phyloP scores from a whole-genome alignment of 2,113 vertebrate species.

The Ptilonorhynchus violaceus region DNA sequence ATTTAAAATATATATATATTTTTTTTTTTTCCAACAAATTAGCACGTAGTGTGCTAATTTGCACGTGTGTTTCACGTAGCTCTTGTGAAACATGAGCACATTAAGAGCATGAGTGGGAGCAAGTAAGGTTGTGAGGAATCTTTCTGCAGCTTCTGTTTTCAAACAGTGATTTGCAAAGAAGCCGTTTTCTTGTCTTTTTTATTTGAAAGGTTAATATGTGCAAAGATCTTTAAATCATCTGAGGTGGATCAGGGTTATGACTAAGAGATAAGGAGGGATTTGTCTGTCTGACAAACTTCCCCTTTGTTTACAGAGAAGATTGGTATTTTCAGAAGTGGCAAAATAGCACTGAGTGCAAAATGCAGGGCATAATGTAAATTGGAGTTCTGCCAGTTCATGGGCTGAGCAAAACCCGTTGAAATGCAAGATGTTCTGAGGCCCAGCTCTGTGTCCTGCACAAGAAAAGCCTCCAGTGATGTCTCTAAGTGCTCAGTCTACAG shows the following conservation, averaged over 20 bases:
- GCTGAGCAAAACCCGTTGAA: neutral
- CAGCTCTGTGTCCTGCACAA: neutral
- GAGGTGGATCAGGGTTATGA: neutral
- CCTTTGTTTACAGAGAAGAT: neutral
- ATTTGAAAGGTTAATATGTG: neutral
- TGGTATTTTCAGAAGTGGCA: slow-evolving; percentile 44
- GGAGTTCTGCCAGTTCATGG: neutral
- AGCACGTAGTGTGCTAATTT: neutral
- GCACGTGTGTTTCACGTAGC: too few species aligned
- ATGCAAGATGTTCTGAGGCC: neutral
- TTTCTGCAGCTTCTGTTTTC: neutral
- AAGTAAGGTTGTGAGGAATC: slow-evolving; percentile 5
- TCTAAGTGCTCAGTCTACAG: neutral
- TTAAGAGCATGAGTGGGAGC: neutral
- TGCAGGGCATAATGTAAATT: neutral
- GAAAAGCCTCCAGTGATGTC: neutral
- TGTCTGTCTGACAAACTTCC: slow-evolving; percentile 41
- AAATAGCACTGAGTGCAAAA: slow-evolving; percentile 28
- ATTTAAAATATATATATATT: neutral
- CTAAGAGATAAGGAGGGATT: slow-evolving; percentile 45
- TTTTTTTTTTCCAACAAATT: neutral
- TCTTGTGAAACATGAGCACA: neutral
- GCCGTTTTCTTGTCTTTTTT: neutral
- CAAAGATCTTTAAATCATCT: neutral
- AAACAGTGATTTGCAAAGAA: slow-evolving; percentile 9